Conservation (phyloP, 2,113 vertebrate species). For the Ondatra zibethicus region DNA sequence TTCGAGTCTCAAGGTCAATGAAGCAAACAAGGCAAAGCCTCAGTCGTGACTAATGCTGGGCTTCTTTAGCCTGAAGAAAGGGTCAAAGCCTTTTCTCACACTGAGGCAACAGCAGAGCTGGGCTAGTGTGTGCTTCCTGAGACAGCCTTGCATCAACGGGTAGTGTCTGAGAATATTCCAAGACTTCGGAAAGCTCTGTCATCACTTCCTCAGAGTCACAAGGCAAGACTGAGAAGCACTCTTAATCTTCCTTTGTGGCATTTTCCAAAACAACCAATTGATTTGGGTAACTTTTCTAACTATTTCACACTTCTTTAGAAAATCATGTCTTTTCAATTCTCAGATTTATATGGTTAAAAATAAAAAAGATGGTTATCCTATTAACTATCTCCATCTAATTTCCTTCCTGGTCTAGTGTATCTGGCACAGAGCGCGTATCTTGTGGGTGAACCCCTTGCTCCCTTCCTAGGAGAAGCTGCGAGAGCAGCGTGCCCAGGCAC, state of each 20-base stretch:
- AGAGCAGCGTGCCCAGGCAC: not conserved
- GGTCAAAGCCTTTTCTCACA: constrained; percentile 9
- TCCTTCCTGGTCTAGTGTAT: not conserved
- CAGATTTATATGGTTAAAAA: not conserved
- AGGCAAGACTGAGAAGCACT: not conserved
- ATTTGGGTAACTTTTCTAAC: constrained; percentile 24
- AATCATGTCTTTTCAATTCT: not conserved
- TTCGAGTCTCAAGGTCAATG: not conserved
- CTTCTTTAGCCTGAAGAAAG: constrained; percentile 45
- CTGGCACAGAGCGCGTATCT: not conserved
- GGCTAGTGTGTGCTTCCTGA: not conserved
- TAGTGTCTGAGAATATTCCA: not conserved
- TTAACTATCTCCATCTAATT: constrained; percentile 18
- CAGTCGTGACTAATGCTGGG: not conserved
- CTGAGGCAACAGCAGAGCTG: not conserved
- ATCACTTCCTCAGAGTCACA: not conserved
- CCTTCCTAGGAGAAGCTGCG: not conserved
- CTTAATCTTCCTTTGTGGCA: not conserved
- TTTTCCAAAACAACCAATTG: constrained; percentile 13
- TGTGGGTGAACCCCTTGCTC: not conserved
- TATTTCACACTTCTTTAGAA: not conserved
- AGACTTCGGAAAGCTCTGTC: not conserved
- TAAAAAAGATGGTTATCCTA: not conserved
- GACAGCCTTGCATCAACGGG: not conserved
- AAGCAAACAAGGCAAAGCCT: not conserved